A percentile compares a stretch with the other conserved stretches of the same genome.
Evolutionary conservation across 2,113 vertebrate genomes (phyloP).

Genomic region (Aspidoscelis tigris): DNA sequence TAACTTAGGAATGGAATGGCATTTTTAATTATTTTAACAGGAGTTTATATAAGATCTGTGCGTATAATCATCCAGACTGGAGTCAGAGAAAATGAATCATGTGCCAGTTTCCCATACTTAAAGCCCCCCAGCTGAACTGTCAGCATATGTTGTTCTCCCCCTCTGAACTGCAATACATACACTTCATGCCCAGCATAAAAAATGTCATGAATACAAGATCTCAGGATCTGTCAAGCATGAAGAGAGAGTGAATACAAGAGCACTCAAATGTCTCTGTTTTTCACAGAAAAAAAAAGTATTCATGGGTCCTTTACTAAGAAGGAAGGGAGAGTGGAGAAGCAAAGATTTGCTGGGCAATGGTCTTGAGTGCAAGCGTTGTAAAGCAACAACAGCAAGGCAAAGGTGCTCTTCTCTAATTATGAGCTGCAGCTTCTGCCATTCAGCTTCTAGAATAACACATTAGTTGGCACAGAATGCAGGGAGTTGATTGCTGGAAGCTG

Average conservation of each 20-base stretch:
- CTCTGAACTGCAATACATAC: slow-evolving; percentile 31
- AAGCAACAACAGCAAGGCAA: background rate
- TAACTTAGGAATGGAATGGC: background rate
- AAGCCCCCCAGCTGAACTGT: background rate
- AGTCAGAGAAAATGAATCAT: background rate
- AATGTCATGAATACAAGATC: slow-evolving; percentile 13
- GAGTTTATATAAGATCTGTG: background rate
- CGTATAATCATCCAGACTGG: background rate
- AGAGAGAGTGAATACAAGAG: background rate
- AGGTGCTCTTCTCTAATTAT: background rate
- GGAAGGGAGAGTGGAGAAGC: background rate
- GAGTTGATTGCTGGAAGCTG: background rate
- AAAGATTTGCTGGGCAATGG: background rate
- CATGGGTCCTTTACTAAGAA: background rate
- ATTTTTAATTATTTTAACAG: background rate
- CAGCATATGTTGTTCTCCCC: slow-evolving; percentile 6
- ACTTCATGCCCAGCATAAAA: slow-evolving; percentile 4
- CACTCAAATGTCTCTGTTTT: background rate
- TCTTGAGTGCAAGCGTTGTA: background rate
- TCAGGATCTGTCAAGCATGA: slow-evolving; percentile 30
- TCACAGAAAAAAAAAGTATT: background rate
- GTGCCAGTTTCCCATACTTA: background rate
- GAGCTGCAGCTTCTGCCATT: no score
- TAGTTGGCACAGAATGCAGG: background rate
- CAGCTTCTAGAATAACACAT: no score